Percentiles rank a stretch among this genome's conserved stretches.
Evolutionary conservation across 1,140 invertebrate genomes (phyloP).

Genomic region (Streblospio benedicti): DNA sequence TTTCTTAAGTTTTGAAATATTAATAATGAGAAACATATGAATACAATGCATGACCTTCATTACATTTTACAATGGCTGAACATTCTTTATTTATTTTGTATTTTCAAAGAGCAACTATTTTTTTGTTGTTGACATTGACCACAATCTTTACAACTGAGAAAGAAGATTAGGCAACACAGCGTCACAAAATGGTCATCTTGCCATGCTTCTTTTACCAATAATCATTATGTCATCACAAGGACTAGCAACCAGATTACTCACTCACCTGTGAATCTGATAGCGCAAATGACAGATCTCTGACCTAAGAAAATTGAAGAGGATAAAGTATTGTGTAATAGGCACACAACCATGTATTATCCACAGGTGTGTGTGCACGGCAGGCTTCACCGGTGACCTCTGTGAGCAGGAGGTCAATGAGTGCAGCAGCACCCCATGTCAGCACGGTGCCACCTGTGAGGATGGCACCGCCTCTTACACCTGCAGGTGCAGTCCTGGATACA

Average conservation of each 20-base stretch:
- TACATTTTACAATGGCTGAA: no score
- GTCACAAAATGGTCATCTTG: no score
- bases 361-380: neutral
- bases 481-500: conserved; percentile 21
- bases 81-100: no score
- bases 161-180: no score
- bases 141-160: no score
- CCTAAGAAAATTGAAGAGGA: neutral
- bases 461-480: conserved; percentile 55
- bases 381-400: conserved; percentile 10
- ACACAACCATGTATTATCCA: neutral
- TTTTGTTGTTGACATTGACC: no score
- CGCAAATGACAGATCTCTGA: neutral
- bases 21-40: no score
- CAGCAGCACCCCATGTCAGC: conserved; percentile 61
- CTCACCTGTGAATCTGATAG: neutral
- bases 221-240: no score
- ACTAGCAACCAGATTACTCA: neutral
- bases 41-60: no score
- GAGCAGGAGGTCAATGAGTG: conserved; percentile 7
- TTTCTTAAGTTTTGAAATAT: no score
- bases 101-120: no score
- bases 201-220: no score
- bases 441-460: conserved; percentile 81
- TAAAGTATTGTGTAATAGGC: neutral